Conservation (phyloP, 2,797 vertebrate genomes). For the Oreonectes daqikongensis region DNA sequence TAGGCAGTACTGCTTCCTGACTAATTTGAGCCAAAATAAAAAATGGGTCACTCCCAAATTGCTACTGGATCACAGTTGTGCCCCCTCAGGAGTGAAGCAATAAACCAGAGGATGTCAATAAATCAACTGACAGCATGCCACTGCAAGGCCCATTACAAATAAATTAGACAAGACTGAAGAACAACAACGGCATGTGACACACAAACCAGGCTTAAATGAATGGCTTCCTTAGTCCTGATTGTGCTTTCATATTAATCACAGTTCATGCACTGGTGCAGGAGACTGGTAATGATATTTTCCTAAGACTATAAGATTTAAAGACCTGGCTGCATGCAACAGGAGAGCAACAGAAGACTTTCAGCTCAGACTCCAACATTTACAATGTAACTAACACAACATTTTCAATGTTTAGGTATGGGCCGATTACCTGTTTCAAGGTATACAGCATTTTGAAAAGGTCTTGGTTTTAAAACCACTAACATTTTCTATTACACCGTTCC, state of each 20-base stretch:
- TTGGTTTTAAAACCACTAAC: too few relatives aligned
- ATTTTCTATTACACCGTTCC: too few relatives aligned
- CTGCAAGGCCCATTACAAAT: conserved; percentile 37
- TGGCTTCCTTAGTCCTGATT: conserved; percentile 47
- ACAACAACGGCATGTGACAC: conserved; percentile 31
- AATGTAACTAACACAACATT: conserved; percentile 6
- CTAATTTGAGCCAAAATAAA: conserved; percentile 28
- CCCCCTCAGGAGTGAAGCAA: conserved; percentile 45
- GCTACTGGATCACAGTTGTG: conserved; percentile 36
- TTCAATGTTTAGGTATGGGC: too few relatives aligned
- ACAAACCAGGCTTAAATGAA: conserved; percentile 36
- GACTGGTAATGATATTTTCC: conserved; percentile 20
- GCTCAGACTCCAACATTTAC: background rate
- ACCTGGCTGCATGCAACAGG: background rate
- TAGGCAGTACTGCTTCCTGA: conserved; percentile 40
- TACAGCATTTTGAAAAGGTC: too few relatives aligned
- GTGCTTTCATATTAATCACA: conserved; percentile 35
- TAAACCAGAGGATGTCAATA: conserved; percentile 46
- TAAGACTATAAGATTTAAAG: conserved; percentile 41
- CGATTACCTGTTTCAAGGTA: too few relatives aligned
- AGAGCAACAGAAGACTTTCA: background rate
- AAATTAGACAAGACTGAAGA: conserved; percentile 43
- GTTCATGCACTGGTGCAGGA: conserved; percentile 27
- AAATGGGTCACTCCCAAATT: conserved; percentile 47
- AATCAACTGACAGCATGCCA: conserved; percentile 39